Conservation (phyloP, 2,888 invertebrate species). For the Pristionchus entomophagus region DNA sequence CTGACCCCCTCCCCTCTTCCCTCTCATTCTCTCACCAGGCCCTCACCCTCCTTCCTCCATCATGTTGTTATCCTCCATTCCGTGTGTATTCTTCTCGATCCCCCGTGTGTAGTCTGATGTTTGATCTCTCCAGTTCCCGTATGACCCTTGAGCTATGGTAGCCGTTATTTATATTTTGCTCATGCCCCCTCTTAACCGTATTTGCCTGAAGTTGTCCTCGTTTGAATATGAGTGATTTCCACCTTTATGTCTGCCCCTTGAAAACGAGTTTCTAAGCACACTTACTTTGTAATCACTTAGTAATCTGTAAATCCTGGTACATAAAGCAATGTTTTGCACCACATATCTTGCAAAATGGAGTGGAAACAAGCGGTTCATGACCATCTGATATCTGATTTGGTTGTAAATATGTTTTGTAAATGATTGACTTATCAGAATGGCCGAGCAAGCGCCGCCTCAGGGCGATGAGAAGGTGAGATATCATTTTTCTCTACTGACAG, state of each 20-base stretch:
- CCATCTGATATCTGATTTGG: background rate
- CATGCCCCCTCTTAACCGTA: too few species aligned
- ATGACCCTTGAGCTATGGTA: too few species aligned
- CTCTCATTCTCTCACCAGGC: too few species aligned
- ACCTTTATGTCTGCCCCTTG: background rate
- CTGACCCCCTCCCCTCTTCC: background rate
- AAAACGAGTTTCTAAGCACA: background rate
- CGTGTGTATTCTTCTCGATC: too few species aligned
- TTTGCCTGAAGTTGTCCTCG: too few species aligned
- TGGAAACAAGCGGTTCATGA: background rate
- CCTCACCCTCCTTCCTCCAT: too few species aligned
- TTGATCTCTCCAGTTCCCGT: background rate
- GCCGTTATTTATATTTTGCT: too few species aligned
- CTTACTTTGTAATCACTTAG: background rate
- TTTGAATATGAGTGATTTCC: too few species aligned
- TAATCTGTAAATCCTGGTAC: background rate
- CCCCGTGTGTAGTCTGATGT: background rate
- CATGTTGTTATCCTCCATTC: background rate
- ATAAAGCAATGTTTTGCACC: background rate
- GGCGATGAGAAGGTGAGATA: background rate
- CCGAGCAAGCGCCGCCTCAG: constrained; percentile 3
- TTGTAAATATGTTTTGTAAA: background rate
- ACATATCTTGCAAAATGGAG: background rate
- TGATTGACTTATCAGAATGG: background rate
- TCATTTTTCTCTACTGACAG: too few species aligned